Evolutionary conservation across 2,113 vertebrate species (phyloP).

Genomic region (Candoia aspera): DNA sequence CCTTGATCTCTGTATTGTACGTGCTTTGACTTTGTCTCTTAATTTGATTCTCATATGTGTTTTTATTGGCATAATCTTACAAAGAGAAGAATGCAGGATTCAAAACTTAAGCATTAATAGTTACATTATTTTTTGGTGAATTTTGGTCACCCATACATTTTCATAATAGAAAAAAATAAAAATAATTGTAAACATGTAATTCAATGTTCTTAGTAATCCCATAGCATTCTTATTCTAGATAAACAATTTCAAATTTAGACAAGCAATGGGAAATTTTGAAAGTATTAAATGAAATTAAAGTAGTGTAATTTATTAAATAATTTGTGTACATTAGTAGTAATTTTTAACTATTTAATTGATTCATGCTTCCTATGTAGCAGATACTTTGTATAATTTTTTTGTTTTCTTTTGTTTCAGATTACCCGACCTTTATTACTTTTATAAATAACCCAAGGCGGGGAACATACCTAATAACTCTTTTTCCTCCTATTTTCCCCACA

Average conservation of each 20-base stretch:
- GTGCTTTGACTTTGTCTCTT: neutral
- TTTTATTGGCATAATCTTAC: neutral
- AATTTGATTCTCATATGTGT: neutral
- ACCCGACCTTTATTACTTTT: too few relatives aligned
- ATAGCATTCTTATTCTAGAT: neutral
- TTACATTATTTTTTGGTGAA: neutral
- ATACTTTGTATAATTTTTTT: neutral
- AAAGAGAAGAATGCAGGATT: neutral
- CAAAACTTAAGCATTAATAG: neutral
- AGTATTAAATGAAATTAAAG: neutral
- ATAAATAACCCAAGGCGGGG: too few relatives aligned
- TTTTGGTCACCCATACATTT: neutral
- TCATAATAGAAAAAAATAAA: neutral
- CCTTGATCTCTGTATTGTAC: neutral
- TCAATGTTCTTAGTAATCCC: neutral
- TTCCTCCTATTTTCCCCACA: too few relatives aligned
- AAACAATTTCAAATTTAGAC: neutral
- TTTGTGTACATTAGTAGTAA: neutral
- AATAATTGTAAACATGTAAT: neutral
- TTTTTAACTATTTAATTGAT: neutral
- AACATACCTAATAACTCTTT: too few relatives aligned
- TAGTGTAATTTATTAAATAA: neutral
- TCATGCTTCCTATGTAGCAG: too few relatives aligned
- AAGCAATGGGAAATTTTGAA: neutral
- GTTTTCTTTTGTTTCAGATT: too few relatives aligned